Evolutionary conservation across 2,797 vertebrate genomes (phyloP).

Genomic region (Lateolabrax maculatus): DNA sequence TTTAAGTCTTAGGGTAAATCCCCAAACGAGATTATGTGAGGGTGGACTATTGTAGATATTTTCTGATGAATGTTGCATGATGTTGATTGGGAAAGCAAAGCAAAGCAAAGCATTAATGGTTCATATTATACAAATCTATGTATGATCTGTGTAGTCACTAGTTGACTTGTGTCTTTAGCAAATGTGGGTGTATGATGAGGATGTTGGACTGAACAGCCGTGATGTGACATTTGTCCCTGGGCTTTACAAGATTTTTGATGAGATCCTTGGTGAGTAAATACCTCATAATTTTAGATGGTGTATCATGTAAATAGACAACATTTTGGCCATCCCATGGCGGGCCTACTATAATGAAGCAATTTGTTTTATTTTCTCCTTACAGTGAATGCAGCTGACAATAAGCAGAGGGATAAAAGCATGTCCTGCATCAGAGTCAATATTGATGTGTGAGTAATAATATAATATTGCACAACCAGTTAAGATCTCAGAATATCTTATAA

Average conservation of each 20-base stretch:
- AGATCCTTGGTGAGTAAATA: conserved; percentile 93
- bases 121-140: background rate
- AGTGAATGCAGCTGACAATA: conserved; percentile 99
- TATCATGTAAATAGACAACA: background rate
- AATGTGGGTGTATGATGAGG: conserved; percentile 99
- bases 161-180: conserved; percentile 82
- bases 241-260: conserved; percentile 99
- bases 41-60: background rate
- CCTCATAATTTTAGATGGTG: background rate
- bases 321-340: background rate
- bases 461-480: background rate
- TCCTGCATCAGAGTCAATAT: conserved; percentile 95
- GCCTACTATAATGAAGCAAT: background rate
- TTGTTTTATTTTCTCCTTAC: conserved; percentile 18
- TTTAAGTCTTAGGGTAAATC: conserved; percentile 10
- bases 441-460: conserved; percentile 91
- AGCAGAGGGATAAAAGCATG: conserved; percentile 96
- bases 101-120: background rate
- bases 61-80: background rate
- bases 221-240: conserved; percentile 97
- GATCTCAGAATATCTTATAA: conserved; percentile 1
- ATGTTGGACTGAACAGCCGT: conserved; percentile 91
- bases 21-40: background rate
- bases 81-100: background rate
- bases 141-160: conserved; percentile 2